These are phyloP conservation scores for Melanotus villosus DNA, from an alignment of 2,888 invertebrate species.

Conservation along the genomic window DNA sequence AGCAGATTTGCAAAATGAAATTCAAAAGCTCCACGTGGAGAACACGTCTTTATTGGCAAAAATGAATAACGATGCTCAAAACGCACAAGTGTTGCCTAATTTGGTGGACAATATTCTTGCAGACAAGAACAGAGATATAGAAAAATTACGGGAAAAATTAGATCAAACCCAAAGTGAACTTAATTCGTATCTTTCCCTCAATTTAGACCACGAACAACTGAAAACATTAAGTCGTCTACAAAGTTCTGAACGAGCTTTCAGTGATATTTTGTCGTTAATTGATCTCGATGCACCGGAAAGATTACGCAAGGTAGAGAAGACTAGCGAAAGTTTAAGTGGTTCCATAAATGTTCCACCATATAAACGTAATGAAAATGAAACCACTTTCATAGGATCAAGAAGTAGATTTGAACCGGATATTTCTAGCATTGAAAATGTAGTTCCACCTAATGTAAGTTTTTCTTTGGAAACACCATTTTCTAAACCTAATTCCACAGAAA, in stretches of 20 bases:
- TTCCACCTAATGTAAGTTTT: slow-evolving; percentile 43
- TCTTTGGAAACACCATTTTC: slow-evolving; percentile 45
- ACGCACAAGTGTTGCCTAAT: slow-evolving; percentile 69
- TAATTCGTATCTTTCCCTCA: slow-evolving; percentile 71
- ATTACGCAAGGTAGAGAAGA: slow-evolving; percentile 61
- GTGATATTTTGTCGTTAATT: slow-evolving; percentile 81
- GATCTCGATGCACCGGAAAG: slow-evolving; percentile 79
- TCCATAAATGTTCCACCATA: slow-evolving; percentile 55
- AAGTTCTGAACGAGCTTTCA: slow-evolving; percentile 78
- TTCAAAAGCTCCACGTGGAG: slow-evolving; percentile 67
- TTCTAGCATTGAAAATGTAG: slow-evolving; percentile 61
- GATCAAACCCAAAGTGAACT: slow-evolving; percentile 71
- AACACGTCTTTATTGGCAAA: slow-evolving; percentile 68
- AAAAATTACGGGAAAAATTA: slow-evolving; percentile 73
- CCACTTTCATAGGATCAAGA: slow-evolving; percentile 64
- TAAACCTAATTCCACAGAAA: slow-evolving; percentile 63
- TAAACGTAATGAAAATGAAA: slow-evolving; percentile 70
- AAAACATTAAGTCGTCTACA: slow-evolving; percentile 69
- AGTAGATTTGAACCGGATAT: slow-evolving; percentile 56
- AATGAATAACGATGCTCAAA: slow-evolving; percentile 68
- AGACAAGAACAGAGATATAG: slow-evolving; percentile 81
- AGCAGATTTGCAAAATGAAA: slow-evolving; percentile 70
- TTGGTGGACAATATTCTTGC: slow-evolving; percentile 75
- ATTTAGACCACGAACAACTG: slow-evolving; percentile 73
- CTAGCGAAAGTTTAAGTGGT: slow-evolving; percentile 49